These are phyloP conservation scores for Apus apus DNA, from an alignment of 2,113 vertebrate species.

Conservation along the genomic window DNA sequence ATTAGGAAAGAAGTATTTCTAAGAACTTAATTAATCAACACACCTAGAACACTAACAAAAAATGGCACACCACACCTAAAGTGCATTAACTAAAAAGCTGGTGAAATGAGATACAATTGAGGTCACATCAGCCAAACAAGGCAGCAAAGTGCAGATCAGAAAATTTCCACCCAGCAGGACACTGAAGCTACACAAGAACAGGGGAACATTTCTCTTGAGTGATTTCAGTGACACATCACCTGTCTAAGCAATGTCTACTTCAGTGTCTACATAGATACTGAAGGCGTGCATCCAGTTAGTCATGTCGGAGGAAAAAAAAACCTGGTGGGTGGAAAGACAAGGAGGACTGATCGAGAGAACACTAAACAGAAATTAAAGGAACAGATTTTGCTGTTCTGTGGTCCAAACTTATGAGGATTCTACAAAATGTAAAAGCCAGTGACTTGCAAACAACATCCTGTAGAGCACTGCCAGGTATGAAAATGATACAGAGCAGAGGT, in stretches of 20 bases:
- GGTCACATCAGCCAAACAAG: neutral
- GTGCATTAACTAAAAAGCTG: neutral
- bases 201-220: neutral
- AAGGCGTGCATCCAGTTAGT: neutral
- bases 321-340: accelerated
- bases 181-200: neutral
- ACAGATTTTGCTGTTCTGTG: neutral
- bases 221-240: neutral
- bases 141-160: neutral
- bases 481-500: neutral
- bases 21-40: neutral
- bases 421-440: neutral
- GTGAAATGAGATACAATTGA: neutral
- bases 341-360: neutral
- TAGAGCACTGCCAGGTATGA: neutral
- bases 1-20: neutral
- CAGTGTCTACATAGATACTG: neutral
- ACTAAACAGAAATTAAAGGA: neutral
- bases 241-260: neutral
- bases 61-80: neutral
- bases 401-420: neutral
- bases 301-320: accelerated
- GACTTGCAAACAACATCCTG: neutral
- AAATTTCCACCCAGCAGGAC: neutral
- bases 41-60: neutral